Evolutionary conservation across 2,113 vertebrate species (phyloP).

Genomic region (Rhabdornis inornatus): DNA sequence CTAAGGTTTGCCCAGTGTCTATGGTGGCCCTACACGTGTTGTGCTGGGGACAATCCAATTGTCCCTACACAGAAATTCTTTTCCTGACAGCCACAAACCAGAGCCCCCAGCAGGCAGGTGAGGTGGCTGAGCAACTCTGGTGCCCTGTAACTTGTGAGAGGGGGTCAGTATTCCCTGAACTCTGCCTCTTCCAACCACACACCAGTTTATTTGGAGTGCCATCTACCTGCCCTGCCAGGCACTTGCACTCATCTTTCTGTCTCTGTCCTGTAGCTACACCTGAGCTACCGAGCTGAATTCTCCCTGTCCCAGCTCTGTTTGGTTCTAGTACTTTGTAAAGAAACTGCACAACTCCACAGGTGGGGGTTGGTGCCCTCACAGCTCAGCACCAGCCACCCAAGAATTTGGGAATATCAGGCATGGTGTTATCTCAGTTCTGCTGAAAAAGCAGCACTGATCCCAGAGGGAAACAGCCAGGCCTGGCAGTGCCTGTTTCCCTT

Average conservation of each 20-base stretch:
- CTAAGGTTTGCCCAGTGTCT: neutral
- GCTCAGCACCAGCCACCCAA: neutral
- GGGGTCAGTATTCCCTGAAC: neutral
- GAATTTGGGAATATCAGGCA: fast-evolving
- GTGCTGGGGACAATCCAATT: neutral
- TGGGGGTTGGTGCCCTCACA: neutral
- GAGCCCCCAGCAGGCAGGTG: neutral
- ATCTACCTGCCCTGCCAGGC: conserved; percentile 55
- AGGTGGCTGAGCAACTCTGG: neutral
- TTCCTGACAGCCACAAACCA: neutral
- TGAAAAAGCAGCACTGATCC: neutral
- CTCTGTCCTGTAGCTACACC: neutral
- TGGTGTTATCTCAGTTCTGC: neutral
- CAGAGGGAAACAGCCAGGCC: neutral
- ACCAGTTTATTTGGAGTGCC: conserved; percentile 42
- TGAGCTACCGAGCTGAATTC: neutral
- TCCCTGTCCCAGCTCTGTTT: neutral
- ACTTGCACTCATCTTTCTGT: neutral
- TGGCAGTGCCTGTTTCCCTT: neutral
- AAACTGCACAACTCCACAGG: neutral
- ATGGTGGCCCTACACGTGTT: fast-evolving
- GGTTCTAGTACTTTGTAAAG: neutral
- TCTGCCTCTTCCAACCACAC: neutral
- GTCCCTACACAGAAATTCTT: neutral
- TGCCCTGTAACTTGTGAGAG: neutral